These are phyloP conservation scores for Circaetus gallicus DNA, from an alignment of 2,113 vertebrate genomes.

Conservation along the genomic window DNA sequence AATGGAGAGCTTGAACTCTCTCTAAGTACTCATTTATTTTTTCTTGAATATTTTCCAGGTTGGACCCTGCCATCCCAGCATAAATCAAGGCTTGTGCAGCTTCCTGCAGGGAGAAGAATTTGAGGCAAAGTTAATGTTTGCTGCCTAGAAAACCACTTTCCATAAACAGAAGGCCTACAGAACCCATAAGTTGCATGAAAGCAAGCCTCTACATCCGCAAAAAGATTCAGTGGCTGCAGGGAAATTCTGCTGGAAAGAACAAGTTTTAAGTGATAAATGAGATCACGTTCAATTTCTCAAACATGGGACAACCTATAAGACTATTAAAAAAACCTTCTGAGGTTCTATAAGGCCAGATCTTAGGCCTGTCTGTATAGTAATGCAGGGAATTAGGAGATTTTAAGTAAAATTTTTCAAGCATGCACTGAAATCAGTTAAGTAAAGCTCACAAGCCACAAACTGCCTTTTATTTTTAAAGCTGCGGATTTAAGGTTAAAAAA, in stretches of 20 bases:
- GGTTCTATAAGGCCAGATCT: not conserved
- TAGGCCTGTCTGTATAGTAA: not conserved
- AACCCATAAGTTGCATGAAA: not conserved
- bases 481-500: not conserved
- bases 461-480: not conserved
- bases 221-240: not conserved
- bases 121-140: not conserved
- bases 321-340: not conserved
- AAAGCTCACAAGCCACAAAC: not conserved
- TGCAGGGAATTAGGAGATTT: not conserved
- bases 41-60: constrained; percentile 91
- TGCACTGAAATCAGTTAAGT: not conserved
- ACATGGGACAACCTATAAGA: not conserved
- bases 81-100: constrained; percentile 98
- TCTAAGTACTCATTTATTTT: constrained; percentile 96
- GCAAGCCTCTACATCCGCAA: not conserved
- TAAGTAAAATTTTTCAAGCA: not conserved
- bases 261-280: not conserved
- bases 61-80: constrained; percentile 95
- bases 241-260: not conserved
- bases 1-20: constrained; percentile 91
- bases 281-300: not conserved
- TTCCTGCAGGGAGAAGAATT: constrained; percentile 69
- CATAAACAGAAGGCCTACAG: not conserved
- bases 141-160: not conserved